These are phyloP conservation scores for Sebastes kiyomatsui DNA, from an alignment of 2,797 vertebrate species.

Conservation along the genomic window DNA sequence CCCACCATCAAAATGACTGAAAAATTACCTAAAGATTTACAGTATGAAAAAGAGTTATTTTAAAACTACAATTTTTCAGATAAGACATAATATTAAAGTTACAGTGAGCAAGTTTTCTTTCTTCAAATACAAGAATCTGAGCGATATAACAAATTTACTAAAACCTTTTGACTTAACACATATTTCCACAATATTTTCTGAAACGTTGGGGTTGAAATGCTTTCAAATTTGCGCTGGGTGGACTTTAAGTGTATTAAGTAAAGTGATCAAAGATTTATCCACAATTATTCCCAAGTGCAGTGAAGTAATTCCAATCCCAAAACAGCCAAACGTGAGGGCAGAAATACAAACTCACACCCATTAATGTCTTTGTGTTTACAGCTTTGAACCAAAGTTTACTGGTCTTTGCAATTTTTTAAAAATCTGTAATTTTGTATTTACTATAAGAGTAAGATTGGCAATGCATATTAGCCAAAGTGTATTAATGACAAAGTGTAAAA, in stretches of 20 bases:
- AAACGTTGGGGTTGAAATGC: conserved; percentile 2
- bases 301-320: neutral
- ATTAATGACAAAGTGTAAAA: neutral
- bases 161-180: conserved; percentile 3
- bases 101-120: neutral
- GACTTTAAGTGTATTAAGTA: conserved; percentile 27
- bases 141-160: neutral
- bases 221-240: neutral
- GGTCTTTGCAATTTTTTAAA: neutral
- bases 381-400: neutral
- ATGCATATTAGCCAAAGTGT: neutral
- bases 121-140: neutral
- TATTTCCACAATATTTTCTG: neutral
- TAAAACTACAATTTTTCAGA: conserved; percentile 12
- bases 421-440: neutral
- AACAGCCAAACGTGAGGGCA: neutral
- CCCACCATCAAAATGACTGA: neutral
- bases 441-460: neutral
- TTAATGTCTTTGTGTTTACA: neutral
- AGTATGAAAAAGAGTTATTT: neutral
- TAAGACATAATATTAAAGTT: neutral
- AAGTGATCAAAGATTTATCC: neutral
- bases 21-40: neutral
- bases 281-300: neutral
- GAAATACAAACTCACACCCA: conserved; percentile 4